phyloP scores from a whole-genome alignment of 2,113 vertebrate species.

The Tragelaphus strepsiceros region DNA sequence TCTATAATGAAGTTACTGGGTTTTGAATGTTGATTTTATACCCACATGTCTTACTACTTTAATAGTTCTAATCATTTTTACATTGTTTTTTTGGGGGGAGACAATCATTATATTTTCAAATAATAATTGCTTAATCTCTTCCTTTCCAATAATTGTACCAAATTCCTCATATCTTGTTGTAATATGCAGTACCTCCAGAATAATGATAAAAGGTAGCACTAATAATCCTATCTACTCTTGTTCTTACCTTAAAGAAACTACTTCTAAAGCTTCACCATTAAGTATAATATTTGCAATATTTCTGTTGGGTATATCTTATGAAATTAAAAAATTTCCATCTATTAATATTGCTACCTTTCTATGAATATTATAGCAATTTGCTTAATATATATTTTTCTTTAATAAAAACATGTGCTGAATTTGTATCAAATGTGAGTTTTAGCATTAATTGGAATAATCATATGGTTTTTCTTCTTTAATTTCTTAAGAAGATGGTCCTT shows the following conservation, averaged over 20 bases:
- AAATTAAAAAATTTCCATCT: not conserved
- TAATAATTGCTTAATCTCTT: not conserved
- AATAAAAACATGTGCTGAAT: not conserved
- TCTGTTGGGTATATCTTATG: not conserved
- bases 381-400: not conserved
- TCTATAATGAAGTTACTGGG: not conserved
- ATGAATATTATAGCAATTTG: not conserved
- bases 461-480: not conserved
- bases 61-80: not conserved
- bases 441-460: not conserved
- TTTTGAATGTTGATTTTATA: not conserved
- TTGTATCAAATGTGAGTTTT: not conserved
- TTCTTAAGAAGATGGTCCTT: not conserved
- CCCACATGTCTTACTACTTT: not conserved
- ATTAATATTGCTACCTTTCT: not conserved
- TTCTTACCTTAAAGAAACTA: not conserved
- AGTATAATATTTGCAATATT: not conserved
- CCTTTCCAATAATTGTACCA: not conserved
- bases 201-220: not conserved
- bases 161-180: not conserved
- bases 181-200: not conserved
- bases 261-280: not conserved
- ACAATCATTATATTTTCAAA: not conserved
- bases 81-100: not conserved
- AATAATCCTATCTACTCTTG: not conserved